Conservation (phyloP, 2,797 vertebrate genomes). For the Sandelia bainsii region DNA sequence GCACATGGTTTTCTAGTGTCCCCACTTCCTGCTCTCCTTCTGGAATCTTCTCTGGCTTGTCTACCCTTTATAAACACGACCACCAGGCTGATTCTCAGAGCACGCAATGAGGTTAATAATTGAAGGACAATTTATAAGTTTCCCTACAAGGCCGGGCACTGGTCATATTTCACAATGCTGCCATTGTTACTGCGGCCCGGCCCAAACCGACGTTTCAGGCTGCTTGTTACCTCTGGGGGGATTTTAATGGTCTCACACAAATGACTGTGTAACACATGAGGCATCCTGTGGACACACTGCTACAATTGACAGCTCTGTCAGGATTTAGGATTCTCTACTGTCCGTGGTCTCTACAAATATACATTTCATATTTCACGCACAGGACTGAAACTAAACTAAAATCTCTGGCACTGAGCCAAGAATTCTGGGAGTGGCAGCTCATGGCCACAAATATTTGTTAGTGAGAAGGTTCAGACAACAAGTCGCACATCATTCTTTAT, state of each 20-base stretch:
- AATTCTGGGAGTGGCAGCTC: slow-evolving; percentile 35
- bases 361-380: slow-evolving; percentile 57
- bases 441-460: slow-evolving; percentile 40
- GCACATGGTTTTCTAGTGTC: not conserved
- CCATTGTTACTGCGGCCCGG: slow-evolving; percentile 59
- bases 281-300: slow-evolving; percentile 55
- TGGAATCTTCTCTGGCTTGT: not conserved
- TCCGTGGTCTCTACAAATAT: slow-evolving; percentile 35
- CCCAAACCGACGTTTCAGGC: slow-evolving; percentile 15
- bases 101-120: slow-evolving; percentile 42
- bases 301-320: slow-evolving; percentile 21
- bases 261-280: slow-evolving; percentile 55
- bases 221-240: slow-evolving; percentile 34
- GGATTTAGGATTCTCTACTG: slow-evolving; percentile 37
- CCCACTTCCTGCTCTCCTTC: too few species aligned
- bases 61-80: not conserved
- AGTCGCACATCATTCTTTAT: slow-evolving; percentile 32
- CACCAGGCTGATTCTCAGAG: not conserved
- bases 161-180: slow-evolving; percentile 54
- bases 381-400: slow-evolving; percentile 20
- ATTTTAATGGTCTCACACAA: slow-evolving; percentile 64
- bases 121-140: slow-evolving; percentile 31
- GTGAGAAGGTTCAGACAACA: slow-evolving; percentile 41
- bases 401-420: not conserved
- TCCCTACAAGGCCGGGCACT: slow-evolving; percentile 29